phyloP scores from a whole-genome alignment of 2,888 invertebrate genomes.

The Spilosoma lubricipeda region DNA sequence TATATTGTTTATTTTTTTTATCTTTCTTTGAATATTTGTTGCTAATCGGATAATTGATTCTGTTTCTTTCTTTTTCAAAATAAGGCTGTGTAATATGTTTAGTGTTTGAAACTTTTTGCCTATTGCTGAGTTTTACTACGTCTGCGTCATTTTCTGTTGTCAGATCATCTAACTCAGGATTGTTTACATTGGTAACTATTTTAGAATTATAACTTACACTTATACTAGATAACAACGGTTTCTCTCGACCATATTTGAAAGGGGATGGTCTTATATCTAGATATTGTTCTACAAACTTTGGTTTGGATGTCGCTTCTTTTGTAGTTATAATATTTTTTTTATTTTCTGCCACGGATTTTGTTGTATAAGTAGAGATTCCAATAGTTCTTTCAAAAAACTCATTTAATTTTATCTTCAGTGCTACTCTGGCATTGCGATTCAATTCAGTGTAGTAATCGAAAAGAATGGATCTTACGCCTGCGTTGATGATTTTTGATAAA shows the following conservation, averaged over 20 bases:
- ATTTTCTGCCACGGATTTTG: neutral
- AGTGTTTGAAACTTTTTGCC: neutral
- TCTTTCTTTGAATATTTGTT: neutral
- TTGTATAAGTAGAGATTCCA: neutral
- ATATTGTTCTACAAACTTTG: slow-evolving; percentile 9
- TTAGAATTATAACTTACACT: neutral
- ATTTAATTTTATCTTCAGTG: slow-evolving; percentile 44
- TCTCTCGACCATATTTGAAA: neutral
- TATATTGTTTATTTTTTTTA: neutral
- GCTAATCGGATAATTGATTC: neutral
- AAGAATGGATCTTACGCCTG: slow-evolving; percentile 52
- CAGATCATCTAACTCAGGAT: neutral
- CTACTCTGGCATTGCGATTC: slow-evolving; percentile 47
- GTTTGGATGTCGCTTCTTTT: neutral
- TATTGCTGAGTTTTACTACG: neutral
- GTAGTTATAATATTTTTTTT: neutral
- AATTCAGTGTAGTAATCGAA: slow-evolving; percentile 62
- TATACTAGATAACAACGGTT: neutral
- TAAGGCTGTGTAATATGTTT: neutral
- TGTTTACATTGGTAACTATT: neutral
- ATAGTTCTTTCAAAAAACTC: slow-evolving; percentile 4
- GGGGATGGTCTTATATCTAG: neutral
- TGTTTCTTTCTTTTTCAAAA: neutral
- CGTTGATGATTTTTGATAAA: slow-evolving; percentile 49
- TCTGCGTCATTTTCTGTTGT: neutral